These are phyloP conservation scores for Corythornis cristatus DNA, from an alignment of 2,113 vertebrate genomes.

Conservation along the genomic window DNA sequence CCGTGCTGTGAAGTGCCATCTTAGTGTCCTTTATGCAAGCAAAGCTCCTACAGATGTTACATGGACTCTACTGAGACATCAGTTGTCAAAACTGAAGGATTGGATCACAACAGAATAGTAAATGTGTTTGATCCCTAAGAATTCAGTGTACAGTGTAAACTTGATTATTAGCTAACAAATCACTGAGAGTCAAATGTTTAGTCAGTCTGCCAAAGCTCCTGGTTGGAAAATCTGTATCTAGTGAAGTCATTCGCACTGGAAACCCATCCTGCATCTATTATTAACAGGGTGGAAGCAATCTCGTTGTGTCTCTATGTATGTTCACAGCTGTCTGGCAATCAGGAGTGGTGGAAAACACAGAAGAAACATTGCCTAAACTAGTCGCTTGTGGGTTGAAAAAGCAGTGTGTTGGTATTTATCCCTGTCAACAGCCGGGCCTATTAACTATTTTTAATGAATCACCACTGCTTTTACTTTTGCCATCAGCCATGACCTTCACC, in stretches of 20 bases:
- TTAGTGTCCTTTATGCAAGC: neutral
- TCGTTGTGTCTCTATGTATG: slow-evolving; percentile 27
- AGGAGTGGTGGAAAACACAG: neutral
- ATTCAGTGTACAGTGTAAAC: neutral
- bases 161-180: slow-evolving; percentile 21
- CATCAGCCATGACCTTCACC: slow-evolving; percentile 86
- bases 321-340: slow-evolving; percentile 44
- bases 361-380: slow-evolving; percentile 66
- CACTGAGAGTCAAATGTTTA: neutral
- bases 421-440: slow-evolving; percentile 75
- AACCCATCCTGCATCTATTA: slow-evolving; percentile 14
- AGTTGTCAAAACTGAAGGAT: neutral
- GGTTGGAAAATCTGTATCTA: slow-evolving; percentile 23
- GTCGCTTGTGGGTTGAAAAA: slow-evolving; percentile 62
- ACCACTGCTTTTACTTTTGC: slow-evolving; percentile 83
- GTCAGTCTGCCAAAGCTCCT: slow-evolving; percentile 1
- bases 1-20: neutral
- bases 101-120: neutral
- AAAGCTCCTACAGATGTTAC: neutral
- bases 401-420: slow-evolving; percentile 73
- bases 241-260: slow-evolving; percentile 14
- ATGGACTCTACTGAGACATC: neutral
- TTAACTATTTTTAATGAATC: slow-evolving; percentile 87
- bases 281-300: slow-evolving; percentile 39
- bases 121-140: neutral